Conservation (phyloP, 30 jellyfish, hydroid and myxozoan species). For the Mastigias papua region DNA sequence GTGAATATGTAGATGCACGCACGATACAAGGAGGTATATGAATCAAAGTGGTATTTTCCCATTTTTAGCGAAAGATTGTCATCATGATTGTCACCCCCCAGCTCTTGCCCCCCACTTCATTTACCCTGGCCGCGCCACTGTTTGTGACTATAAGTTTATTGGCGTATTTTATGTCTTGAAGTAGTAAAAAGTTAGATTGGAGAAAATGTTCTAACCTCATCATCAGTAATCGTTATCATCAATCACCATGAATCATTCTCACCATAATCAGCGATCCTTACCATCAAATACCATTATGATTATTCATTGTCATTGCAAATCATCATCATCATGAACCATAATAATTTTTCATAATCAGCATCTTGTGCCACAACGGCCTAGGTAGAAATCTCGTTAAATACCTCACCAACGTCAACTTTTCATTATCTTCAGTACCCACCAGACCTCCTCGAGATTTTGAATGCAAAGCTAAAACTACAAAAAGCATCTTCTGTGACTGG, state of each 20-base stretch:
- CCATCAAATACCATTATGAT: not conserved
- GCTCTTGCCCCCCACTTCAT: too few species aligned
- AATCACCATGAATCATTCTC: not conserved
- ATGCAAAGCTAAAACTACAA: not conserved
- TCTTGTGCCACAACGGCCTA: not conserved
- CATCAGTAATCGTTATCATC: not conserved
- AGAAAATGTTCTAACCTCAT: too few species aligned
- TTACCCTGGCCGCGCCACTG: too few species aligned
- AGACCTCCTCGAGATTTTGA: slow-evolving; percentile 16
- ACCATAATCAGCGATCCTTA: not conserved
- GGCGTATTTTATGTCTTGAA: too few species aligned
- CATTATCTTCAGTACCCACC: slow-evolving; percentile 19
- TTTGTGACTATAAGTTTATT: too few species aligned
- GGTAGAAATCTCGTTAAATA: not conserved
- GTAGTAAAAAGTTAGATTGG: too few species aligned
- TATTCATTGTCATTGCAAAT: too few species aligned
- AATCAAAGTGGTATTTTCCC: too few species aligned
- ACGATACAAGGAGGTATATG: slow-evolving; percentile 47
- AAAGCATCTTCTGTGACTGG: slow-evolving; percentile 20
- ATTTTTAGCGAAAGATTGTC: too few species aligned
- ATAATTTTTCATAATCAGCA: not conserved
- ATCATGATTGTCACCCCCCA: too few species aligned
- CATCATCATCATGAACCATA: too few species aligned
- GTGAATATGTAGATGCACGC: slow-evolving; percentile 2
- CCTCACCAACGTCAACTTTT: not conserved